A percentile compares a stretch with the other conserved stretches of the same genome.
These are phyloP conservation scores for Tychaedon coryphoeus DNA, from an alignment of 2,113 vertebrate genomes.

Conservation along the genomic window DNA sequence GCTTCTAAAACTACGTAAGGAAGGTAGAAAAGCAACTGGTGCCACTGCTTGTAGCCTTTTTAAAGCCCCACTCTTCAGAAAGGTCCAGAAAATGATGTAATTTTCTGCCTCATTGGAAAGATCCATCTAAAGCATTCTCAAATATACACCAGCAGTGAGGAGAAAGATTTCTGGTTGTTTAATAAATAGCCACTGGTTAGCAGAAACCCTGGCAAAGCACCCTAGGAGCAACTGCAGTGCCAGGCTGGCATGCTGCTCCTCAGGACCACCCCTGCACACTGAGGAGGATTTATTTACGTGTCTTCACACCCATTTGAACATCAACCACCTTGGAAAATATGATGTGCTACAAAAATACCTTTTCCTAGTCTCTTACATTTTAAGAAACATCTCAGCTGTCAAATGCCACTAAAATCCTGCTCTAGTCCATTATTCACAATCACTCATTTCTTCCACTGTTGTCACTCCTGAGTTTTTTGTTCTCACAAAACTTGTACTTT, in stretches of 20 bases:
- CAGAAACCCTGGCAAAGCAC: not conserved
- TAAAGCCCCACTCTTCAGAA: not conserved
- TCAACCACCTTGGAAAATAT: accelerated
- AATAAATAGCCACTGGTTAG: not conserved
- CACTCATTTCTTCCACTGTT: not conserved
- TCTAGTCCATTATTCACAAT: not conserved
- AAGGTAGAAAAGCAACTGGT: not conserved
- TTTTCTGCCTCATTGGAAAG: not conserved
- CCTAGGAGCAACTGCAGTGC: not conserved
- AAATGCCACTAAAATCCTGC: not conserved
- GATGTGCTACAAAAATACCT: not conserved
- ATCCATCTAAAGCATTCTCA: not conserved
- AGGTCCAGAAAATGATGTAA: not conserved
- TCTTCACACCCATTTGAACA: not conserved
- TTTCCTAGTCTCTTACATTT: not conserved
- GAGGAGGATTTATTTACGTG: not conserved
- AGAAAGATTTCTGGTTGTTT: not conserved
- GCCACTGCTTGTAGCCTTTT: not conserved
- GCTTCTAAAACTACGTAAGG: not conserved
- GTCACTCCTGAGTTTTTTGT: not conserved
- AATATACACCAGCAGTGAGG: not conserved
- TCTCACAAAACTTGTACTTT: not conserved
- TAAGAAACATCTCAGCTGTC: not conserved
- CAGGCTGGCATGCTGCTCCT: not conserved
- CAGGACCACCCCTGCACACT: accelerated